These are phyloP conservation scores for Cabera pusaria DNA, from an alignment of 2,888 invertebrate species.

Conservation along the genomic window DNA sequence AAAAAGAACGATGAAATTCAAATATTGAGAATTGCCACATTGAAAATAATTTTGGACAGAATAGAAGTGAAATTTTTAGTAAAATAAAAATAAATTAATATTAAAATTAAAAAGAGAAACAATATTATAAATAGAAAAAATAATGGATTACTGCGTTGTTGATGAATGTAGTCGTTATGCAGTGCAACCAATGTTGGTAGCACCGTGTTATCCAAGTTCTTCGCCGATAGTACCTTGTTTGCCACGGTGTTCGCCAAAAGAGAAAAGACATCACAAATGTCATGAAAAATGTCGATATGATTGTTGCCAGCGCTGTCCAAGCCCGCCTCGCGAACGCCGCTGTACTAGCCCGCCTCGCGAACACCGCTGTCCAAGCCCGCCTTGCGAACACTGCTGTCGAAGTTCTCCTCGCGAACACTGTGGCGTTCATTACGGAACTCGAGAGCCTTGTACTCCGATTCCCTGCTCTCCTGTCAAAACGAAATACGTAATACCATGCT, in stretches of 20 bases:
- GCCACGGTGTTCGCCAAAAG: constrained; percentile 52
- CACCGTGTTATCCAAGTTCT: constrained; percentile 43
- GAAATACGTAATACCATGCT: constrained; percentile 75
- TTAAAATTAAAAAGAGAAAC: constrained; percentile 27
- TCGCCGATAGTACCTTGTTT: constrained; percentile 46
- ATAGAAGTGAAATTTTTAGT: constrained; percentile 13
- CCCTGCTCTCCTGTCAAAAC: constrained; percentile 55
- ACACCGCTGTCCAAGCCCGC: constrained; percentile 13
- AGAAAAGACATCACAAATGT: no score
- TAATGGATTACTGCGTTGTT: constrained; percentile 59
- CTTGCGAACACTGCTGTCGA: no score
- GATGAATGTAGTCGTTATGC: constrained; percentile 50
- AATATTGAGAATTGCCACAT: constrained; percentile 4
- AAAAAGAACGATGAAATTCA: constrained; percentile 4
- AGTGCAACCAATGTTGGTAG: constrained; percentile 55
- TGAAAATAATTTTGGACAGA: constrained; percentile 21
- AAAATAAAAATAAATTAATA: constrained; percentile 35
- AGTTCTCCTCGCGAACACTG: no score
- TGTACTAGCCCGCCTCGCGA: no score
- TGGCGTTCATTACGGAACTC: no score
- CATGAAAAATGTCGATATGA: no score
- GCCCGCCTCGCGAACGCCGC: no score
- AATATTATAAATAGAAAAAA: constrained; percentile 40
- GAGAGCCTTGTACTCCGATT: no score
- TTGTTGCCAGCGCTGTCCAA: no score